Base-by-base conservation (phyloP, 2,888 invertebrate genomes). In the Acrobeloides nanus region DNA sequence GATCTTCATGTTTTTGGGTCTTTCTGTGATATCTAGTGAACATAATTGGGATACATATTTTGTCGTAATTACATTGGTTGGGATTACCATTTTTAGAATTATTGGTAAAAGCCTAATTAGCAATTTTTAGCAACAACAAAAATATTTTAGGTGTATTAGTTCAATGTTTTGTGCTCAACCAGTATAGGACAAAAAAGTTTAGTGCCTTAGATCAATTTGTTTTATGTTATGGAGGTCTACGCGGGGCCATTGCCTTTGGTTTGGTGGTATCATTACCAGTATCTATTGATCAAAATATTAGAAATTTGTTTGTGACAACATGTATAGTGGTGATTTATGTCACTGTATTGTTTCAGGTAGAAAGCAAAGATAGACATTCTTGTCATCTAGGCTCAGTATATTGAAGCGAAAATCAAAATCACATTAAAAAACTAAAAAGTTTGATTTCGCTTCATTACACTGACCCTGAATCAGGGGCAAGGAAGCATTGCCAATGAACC, bases 1-100 rank as follows among this genome's bases (percentile, higher is more conserved):
- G 74, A 93, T 95, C 74, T 95, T 95, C 79, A 90, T 95, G 89
- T 92, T 95, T 78, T 82, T 95, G 50, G 95, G 95, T 7, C 88
- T 93, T 23, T 89, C 92, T 18, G 92, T 93, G 0, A 87, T 77
- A 25, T 88, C 88, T 21, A 33, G 24, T 6, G 1, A 51, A 17
- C 27, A 20, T 10, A 23, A 48, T 24, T 38, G 32, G 10, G 26
- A 35, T 21, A 23, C 45, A 27, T 44, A 37, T n/a, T n/a, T n/a
- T n/a, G n/a, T 93, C 58, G 67, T 89, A 48, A 81, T 88, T 70
- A 90, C 59, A 2, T 18, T 59, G 10, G 39, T 40, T 25, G 17
- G 47, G 7, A 62, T 61, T 34, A 37, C 56, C 57, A 78, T 88
- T 49, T 92, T 85, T 79, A 82, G 92, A 72, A 84, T 86, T 53